Evolutionary conservation across 2,797 vertebrate species (phyloP), one percentile per base, ranked within the genome.

Genomic region (Lepidocolaptes lacrymiger): DNA sequence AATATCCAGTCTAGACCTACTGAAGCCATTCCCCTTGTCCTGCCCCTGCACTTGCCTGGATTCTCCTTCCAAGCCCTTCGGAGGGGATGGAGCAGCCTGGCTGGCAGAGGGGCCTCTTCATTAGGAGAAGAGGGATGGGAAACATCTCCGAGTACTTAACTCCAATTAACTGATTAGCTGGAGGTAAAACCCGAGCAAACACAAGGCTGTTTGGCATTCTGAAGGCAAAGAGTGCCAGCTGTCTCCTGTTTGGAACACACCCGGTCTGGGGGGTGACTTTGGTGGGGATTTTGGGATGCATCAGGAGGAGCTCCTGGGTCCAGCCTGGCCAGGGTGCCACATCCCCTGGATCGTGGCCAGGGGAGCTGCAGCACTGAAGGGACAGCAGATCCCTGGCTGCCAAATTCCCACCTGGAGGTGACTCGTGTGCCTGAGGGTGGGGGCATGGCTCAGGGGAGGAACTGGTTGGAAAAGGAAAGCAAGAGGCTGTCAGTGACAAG

Each of bases 161-260:
- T 95, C 55, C 85, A 95, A 94, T 95, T 96, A 94, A 87, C 71
- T 92, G 85, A 89, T 95, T 82, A 92, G 88, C 91, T 92, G 22
- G 85, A 92, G 81, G 85, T 46, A 85, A 79, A 87, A 84, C 7
- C 77, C 17, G 12, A 78, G 77, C 77, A 84, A 87, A 93, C 73
- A 75, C 36, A 1, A 64, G 85, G 63, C 74, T 91, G 62, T 68
- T 56, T 48, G 87, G 46, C 0, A 12, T 61, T 82, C 75, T 4
- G 1, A 71, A 90, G 66, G 26, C 91, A 52, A 24, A 72, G 43
- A 22, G 58, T 82, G 87, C 85, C 74, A 87, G 81, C 71, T 82
- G 81, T 72, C 87, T 64, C n/a, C 44, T 73, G 71, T 51, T 87
- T 51, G 71, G 27, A 75, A 15, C 6, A 6, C 78, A 66, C 26